A percentile compares a stretch with the other conserved stretches of the same genome.
Conservation (phyloP, 2,888 invertebrate species). For the Acleris laterana region DNA sequence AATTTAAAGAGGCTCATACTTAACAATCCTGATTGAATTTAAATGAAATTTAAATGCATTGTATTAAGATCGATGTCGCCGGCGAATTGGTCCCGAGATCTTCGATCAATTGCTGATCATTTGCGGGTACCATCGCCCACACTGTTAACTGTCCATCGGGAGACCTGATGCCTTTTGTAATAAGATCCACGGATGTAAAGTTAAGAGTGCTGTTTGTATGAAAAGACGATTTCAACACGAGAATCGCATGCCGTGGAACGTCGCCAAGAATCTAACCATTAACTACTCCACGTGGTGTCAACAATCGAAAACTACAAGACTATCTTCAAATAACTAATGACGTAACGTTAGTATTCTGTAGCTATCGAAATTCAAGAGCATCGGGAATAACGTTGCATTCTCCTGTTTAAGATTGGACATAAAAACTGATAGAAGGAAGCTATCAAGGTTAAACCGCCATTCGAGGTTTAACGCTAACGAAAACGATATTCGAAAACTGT, state of each 20-base stretch:
- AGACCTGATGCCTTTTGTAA: too few species aligned
- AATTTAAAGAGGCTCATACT: not conserved
- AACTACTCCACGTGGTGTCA: constrained; percentile 5
- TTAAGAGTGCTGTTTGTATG: too few species aligned
- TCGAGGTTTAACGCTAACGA: too few species aligned
- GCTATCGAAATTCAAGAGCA: not conserved
- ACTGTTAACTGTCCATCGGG: too few species aligned
- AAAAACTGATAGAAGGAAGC: too few species aligned
- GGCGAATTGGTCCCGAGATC: not conserved
- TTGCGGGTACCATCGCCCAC: too few species aligned
- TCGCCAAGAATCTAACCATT: constrained; percentile 19
- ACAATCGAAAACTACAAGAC: constrained; percentile 6
- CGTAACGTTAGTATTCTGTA: not conserved
- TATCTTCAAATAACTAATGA: constrained; percentile 3
- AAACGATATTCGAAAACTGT: too few species aligned
- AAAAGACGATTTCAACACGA: not conserved
- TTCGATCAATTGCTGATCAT: constrained; percentile 10
- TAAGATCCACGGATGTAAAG: too few species aligned
- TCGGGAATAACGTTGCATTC: too few species aligned
- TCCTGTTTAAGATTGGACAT: too few species aligned
- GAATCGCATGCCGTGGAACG: constrained; percentile 6
- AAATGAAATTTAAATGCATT: constrained; percentile 5
- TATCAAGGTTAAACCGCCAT: too few species aligned
- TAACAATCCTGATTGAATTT: not conserved
- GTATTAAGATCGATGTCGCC: not conserved